Evolutionary conservation across 2,797 vertebrate genomes (phyloP).

Genomic region (Ctenopoma kingsleyae): DNA sequence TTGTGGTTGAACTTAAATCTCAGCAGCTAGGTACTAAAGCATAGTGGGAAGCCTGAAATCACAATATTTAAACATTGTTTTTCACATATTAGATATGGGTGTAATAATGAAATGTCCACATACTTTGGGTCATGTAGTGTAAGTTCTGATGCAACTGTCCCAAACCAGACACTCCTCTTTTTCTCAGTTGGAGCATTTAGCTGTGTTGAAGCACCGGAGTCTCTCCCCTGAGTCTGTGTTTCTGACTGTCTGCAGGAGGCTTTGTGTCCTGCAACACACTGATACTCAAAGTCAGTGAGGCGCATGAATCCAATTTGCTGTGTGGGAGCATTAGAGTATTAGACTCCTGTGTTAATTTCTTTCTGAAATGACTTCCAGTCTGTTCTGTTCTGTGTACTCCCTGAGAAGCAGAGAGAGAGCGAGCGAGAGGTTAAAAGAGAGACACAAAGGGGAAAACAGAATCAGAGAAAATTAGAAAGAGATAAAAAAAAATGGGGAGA

Average conservation of each 20-base stretch:
- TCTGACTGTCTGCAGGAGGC: constrained; percentile 45
- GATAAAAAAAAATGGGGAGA: constrained; percentile 5
- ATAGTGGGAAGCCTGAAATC: not conserved
- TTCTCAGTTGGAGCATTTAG: not conserved
- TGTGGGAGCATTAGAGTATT: constrained; percentile 68
- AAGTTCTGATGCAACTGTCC: constrained; percentile 1
- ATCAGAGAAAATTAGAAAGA: not conserved
- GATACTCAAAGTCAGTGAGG: constrained; percentile 68
- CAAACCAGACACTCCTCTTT: not conserved
- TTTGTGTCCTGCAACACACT: constrained; percentile 63
- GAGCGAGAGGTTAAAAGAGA: not conserved
- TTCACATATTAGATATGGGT: not conserved
- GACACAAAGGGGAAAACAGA: not conserved
- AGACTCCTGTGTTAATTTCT: constrained; percentile 72
- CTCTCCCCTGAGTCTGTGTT: constrained; percentile 26
- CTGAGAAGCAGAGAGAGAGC: constrained; percentile 15
- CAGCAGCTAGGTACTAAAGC: not conserved
- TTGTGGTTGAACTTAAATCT: not conserved
- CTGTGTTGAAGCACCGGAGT: constrained; percentile 3
- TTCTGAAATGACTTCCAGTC: constrained; percentile 71
- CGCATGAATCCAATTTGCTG: constrained; percentile 75
- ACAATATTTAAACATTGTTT: not conserved
- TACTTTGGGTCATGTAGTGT: not conserved
- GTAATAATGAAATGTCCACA: not conserved
- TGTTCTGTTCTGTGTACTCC: constrained; percentile 39